Base-by-base conservation (phyloP, 2,888 invertebrate genomes). In the Acholoe squamosa region DNA sequence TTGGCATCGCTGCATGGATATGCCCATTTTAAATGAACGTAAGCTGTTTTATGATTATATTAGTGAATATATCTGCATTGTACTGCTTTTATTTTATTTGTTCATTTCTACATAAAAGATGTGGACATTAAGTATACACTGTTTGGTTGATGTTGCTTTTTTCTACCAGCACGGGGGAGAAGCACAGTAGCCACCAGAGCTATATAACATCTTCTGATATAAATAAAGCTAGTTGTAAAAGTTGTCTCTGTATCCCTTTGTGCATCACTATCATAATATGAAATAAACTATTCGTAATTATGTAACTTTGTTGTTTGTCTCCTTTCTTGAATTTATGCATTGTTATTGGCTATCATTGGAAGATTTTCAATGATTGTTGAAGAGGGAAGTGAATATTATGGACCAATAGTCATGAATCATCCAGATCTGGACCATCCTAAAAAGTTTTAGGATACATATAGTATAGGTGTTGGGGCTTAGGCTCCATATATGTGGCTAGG, bases 241-340 rank as follows among this genome's bases (percentile, higher is more conserved):
- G 80, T 80, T 43, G 43, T 43, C 80, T 80, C 22, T 80, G 43
- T 80, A 61, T 61, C 61, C 43, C 76, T 80, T 34, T n/a, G 80
- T 80, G 80, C 80, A 80, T 80, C 80, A 80, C 80, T 80, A 80
- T 43, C 34, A 33, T 80, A 80, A 14, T n/a, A 80, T 43, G 34
- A 25, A 80, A 80, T 43, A 80, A 80, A 80, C 33, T 80, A 80
- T 80, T 80, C 34, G 80, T 80, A 80, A 80, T 80, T 80, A 80
- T 80, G 43, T 80, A 80, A 3, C 43, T 43, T 43, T 3, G 3
- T 43, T 7, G 43, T 43, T 43, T 3, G 43, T 43, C 5, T 43
- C 43, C 43, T 43, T 43, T 43, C 43, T 43, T 43, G n/a, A n/a
- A n/a, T n/a, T n/a, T n/a, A n/a, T n/a, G n/a, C n/a, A n/a, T n/a